A percentile compares a stretch with the other conserved stretches of the same genome.
Evolutionary conservation across 2,113 vertebrate species (phyloP).

Genomic region (Myodes glareolus): DNA sequence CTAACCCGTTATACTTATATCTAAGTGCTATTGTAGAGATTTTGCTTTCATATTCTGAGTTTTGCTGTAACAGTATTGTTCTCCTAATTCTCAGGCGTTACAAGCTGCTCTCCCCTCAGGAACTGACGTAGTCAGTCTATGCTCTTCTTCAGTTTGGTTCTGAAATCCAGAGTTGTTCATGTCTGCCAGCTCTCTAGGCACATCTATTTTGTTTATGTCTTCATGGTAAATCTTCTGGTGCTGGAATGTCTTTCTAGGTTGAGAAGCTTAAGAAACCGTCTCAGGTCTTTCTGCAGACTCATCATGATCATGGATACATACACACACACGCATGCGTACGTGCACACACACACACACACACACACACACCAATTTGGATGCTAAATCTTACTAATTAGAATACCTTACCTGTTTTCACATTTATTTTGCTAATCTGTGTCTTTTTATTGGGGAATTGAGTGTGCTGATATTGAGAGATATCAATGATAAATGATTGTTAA

Average conservation of each 20-base stretch:
- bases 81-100: neutral
- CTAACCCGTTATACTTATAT: neutral
- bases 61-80: neutral
- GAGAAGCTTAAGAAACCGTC: neutral
- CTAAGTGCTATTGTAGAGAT: neutral
- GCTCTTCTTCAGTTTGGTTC: neutral
- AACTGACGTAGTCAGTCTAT: neutral
- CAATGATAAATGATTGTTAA: too few species aligned
- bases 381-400: neutral
- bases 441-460: too few species aligned
- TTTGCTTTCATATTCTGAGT: neutral
- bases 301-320: too few species aligned
- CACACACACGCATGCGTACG: neutral
- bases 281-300: neutral
- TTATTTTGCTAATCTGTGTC: too few species aligned
- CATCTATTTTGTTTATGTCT: neutral
- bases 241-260: neutral
- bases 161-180: neutral
- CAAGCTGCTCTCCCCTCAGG: neutral
- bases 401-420: neutral
- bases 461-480: too few species aligned
- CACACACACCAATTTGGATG: neutral
- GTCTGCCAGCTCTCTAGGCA: neutral
- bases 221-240: neutral
- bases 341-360: neutral